Evolutionary conservation across 2,113 vertebrate genomes (phyloP).

Genomic region (Mionectes macconnelli): DNA sequence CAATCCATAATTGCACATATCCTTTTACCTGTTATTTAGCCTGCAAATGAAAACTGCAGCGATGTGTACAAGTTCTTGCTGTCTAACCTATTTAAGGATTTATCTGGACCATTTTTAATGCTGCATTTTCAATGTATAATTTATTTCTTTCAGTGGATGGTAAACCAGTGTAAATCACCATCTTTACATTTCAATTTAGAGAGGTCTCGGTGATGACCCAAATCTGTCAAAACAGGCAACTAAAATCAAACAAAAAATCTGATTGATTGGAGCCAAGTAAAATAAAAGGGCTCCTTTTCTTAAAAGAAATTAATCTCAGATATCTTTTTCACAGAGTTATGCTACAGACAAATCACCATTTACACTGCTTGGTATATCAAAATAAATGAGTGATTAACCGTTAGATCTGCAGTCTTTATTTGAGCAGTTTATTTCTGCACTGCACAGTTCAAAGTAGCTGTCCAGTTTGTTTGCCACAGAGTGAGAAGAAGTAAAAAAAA

Average conservation of each 20-base stretch:
- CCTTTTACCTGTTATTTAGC: constrained; percentile 4
- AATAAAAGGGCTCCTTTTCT: background rate
- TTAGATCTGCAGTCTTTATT: background rate
- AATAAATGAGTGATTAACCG: background rate
- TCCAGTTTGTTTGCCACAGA: background rate
- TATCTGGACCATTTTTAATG: background rate
- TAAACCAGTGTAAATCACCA: background rate
- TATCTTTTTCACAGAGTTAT: background rate
- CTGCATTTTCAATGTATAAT: background rate
- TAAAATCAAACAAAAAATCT: constrained; percentile 22
- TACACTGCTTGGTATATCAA: background rate
- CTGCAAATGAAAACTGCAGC: background rate
- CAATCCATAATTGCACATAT: constrained; percentile 45
- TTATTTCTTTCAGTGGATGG: background rate
- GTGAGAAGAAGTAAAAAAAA: background rate
- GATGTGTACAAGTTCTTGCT: background rate
- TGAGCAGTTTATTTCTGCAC: background rate
- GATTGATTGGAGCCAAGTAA: background rate
- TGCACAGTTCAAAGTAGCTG: background rate
- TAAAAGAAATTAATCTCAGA: background rate
- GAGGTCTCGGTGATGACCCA: constrained; percentile 3
- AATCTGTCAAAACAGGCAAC: constrained; percentile 42
- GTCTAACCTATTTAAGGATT: constrained; percentile 31
- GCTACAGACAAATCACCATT: background rate
- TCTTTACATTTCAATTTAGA: background rate